phyloP scores from a whole-genome alignment of 2,797 vertebrate species.

The Galaxias olidus region DNA sequence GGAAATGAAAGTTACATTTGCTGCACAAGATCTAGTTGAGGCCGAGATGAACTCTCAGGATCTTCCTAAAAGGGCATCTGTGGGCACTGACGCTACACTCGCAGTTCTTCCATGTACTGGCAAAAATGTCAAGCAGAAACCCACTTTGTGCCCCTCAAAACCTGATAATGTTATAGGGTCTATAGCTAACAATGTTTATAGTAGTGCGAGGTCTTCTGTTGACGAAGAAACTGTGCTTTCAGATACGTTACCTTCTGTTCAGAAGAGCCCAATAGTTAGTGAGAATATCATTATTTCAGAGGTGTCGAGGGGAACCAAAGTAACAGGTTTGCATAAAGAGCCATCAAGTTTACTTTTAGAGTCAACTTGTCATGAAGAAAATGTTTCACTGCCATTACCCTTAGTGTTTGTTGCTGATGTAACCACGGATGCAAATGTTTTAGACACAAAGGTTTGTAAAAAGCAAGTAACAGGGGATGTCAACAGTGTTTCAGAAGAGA shows the following conservation, averaged over 20 bases:
- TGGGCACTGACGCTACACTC: not conserved
- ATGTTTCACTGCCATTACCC: slow-evolving; percentile 39
- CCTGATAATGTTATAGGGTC: too few relatives aligned
- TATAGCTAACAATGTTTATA: too few relatives aligned
- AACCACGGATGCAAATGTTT: slow-evolving; percentile 27
- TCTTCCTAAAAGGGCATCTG: too few relatives aligned
- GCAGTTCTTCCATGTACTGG: not conserved
- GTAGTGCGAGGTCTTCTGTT: too few relatives aligned
- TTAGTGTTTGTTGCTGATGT: slow-evolving; percentile 51
- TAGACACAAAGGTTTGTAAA: slow-evolving; percentile 28
- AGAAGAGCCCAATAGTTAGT: not conserved
- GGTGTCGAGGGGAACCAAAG: slow-evolving; percentile 10
- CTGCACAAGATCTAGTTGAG: slow-evolving; percentile 6
- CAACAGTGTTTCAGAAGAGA: not conserved
- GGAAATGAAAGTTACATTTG: slow-evolving; percentile 35
- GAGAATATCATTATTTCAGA: not conserved
- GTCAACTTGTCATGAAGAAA: slow-evolving; percentile 19
- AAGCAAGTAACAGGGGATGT: not conserved
- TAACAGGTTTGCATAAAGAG: not conserved
- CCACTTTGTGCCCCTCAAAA: too few relatives aligned
- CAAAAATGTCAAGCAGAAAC: not conserved
- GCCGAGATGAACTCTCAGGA: not conserved
- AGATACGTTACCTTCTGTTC: not conserved
- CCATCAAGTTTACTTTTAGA: too few relatives aligned
- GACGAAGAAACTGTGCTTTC: not conserved